phyloP scores from a whole-genome alignment of 2,113 vertebrate species.

The Glareola pratincola region DNA sequence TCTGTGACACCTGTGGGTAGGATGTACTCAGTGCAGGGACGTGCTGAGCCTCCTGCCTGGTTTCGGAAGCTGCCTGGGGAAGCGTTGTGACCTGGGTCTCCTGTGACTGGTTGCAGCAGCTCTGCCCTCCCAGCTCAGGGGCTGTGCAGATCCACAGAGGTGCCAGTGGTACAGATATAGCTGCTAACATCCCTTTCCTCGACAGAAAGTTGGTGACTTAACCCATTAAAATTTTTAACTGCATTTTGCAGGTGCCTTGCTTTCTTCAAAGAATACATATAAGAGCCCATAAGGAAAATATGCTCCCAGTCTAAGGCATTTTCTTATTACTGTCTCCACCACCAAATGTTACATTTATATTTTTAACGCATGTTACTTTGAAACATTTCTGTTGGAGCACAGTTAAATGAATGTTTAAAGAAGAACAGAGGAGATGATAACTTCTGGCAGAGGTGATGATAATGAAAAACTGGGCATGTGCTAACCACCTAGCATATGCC shows the following conservation, averaged over 20 bases:
- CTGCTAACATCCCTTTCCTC: background rate
- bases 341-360: background rate
- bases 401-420: background rate
- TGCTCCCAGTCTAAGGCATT: background rate
- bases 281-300: background rate
- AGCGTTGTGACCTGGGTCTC: fast-evolving
- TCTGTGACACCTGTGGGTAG: background rate
- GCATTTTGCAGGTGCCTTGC: background rate
- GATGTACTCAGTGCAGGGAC: no score
- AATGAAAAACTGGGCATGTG: background rate
- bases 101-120: background rate
- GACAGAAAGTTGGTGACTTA: background rate
- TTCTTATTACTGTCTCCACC: background rate
- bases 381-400: background rate
- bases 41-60: background rate
- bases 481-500: background rate
- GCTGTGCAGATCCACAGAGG: background rate
- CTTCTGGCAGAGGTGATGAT: background rate
- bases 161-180: background rate
- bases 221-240: background rate
- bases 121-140: background rate
- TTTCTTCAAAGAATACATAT: background rate
- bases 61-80: background rate
- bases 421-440: background rate
- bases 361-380: background rate